These are phyloP conservation scores for Anthrax anthrax DNA, from an alignment of 2,888 invertebrate genomes.

Conservation along the genomic window DNA sequence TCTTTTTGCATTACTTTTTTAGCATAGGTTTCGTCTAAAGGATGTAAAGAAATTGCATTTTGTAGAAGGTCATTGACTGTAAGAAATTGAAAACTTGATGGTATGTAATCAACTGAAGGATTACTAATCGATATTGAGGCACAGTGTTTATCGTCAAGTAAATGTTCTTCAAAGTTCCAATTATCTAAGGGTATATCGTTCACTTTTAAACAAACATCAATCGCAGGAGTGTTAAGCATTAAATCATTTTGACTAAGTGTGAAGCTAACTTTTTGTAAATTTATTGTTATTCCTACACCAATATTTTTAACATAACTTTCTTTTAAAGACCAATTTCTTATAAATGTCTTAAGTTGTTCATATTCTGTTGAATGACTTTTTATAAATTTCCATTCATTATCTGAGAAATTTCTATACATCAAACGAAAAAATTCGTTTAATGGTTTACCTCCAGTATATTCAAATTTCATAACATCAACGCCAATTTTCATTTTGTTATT, in stretches of 20 bases:
- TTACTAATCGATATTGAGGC: slow-evolving; percentile 50
- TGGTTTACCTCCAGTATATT: slow-evolving; percentile 54
- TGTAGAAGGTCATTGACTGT: not conserved
- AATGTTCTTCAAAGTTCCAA: slow-evolving; percentile 76
- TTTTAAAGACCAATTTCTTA: slow-evolving; percentile 84
- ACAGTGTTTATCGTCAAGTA: slow-evolving; percentile 60
- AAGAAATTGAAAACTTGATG: not conserved
- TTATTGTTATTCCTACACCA: slow-evolving; percentile 69
- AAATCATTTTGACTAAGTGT: slow-evolving; percentile 42
- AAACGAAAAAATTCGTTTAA: slow-evolving; percentile 70
- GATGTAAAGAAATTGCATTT: not conserved
- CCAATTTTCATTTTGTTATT: slow-evolving; percentile 38
- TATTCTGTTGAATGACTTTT: slow-evolving; percentile 39
- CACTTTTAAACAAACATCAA: slow-evolving; percentile 52
- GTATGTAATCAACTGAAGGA: not conserved
- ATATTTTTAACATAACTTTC: slow-evolving; percentile 89
- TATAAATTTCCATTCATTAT: slow-evolving; percentile 67
- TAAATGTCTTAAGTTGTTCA: slow-evolving; percentile 66
- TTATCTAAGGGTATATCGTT: slow-evolving; percentile 39
- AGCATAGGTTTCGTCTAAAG: slow-evolving; percentile 40
- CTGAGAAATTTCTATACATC: slow-evolving; percentile 76
- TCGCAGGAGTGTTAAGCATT: slow-evolving; percentile 31
- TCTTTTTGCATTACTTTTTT: slow-evolving; percentile 43
- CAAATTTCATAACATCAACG: slow-evolving; percentile 81
- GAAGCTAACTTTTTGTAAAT: slow-evolving; percentile 66